Evolutionary conservation across 2,113 vertebrate genomes (phyloP).

Genomic region (Lophius piscatorius): DNA sequence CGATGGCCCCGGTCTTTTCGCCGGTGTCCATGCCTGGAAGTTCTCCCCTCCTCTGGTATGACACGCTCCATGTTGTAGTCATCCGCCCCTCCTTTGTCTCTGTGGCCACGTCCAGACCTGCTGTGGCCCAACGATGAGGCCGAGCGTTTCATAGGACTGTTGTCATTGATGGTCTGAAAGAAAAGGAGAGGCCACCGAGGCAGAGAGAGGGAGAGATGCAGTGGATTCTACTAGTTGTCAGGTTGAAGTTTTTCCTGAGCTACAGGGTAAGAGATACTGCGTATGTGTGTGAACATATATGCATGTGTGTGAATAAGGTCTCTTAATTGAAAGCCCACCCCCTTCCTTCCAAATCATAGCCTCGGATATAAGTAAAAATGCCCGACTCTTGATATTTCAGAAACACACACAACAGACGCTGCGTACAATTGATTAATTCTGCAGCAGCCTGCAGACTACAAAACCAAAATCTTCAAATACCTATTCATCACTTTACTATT

Average conservation of each 20-base stretch:
- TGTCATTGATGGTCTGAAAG: constrained; percentile 88
- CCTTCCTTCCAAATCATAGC: constrained; percentile 11
- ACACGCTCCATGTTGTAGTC: constrained; percentile 87
- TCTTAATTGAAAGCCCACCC: constrained; percentile 17
- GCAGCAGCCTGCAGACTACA: no score
- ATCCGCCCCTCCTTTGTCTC: constrained; percentile 78
- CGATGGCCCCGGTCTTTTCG: constrained; percentile 87
- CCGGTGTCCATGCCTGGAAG: constrained; percentile 85
- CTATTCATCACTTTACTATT: no score
- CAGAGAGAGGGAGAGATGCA: constrained; percentile 36
- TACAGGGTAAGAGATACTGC: neutral
- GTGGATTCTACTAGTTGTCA: constrained; percentile 33
- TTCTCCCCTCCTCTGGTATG: constrained; percentile 83
- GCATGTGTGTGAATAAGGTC: constrained; percentile 17
- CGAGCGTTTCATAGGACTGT: constrained; percentile 92
- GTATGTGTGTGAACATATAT: neutral
- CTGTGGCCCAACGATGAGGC: constrained; percentile 90
- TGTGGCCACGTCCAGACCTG: constrained; percentile 78
- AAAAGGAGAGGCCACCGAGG: constrained; percentile 38
- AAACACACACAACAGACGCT: constrained; percentile 4
- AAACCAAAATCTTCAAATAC: no score
- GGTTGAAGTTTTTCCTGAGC: constrained; percentile 10
- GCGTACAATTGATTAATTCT: no score
- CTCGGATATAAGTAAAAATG: constrained; percentile 7
- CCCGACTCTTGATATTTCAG: constrained; percentile 42